Base-by-base conservation (phyloP, 2,888 invertebrate genomes). In the Siphlonurus alternatus region DNA sequence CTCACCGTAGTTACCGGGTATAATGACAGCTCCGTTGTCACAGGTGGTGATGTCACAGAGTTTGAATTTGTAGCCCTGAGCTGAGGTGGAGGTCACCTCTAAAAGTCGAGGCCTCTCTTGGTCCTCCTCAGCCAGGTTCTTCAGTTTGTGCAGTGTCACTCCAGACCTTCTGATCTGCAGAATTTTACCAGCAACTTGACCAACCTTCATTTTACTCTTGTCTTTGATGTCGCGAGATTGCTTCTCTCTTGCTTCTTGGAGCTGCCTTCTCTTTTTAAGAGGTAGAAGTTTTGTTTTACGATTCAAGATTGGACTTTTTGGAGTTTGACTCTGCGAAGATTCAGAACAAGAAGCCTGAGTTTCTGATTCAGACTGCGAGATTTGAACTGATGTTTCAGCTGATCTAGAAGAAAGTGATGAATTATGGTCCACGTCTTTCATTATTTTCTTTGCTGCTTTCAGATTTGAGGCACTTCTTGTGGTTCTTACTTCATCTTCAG, bases 1-100 rank as follows among this genome's bases (percentile, higher is more conserved):
- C 25, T 72, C 72, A 65, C 78, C 76, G 59, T 77, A 73, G 62
- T 74, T 71, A 70, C 80, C 77, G 10, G 80, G 75, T 63, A 82
- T 73, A 53, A 83, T 69, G 20, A 69, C 67, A n/a, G 76, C 77
- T 5, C 75, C 77, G 69, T 82, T 81, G 1, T 56, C 56, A 53
- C 15, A 38, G 15, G 38, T 38, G 15, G 7, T 10, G 5, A 38
- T 38, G 5, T 38, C 7, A 10, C 5, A 15, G 15, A 5, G 15
- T 38, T 38, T 38, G 15, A 38, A 38, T 10, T 15, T 5, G 15
- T 38, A 38, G 38, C 7, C 15, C 15, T 38, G 38, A 38, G 38
- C 38, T 38, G 38, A 10, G 5, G 15, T 15, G 5, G 38, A 38
- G 38, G 5, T 38, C 5, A 38, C 15, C 5, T 38, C 15, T 38